Evolutionary conservation across 1,140 invertebrate species (phyloP), one percentile per base, ranked within the genome.

Genomic region (Heterodera schachtii): DNA sequence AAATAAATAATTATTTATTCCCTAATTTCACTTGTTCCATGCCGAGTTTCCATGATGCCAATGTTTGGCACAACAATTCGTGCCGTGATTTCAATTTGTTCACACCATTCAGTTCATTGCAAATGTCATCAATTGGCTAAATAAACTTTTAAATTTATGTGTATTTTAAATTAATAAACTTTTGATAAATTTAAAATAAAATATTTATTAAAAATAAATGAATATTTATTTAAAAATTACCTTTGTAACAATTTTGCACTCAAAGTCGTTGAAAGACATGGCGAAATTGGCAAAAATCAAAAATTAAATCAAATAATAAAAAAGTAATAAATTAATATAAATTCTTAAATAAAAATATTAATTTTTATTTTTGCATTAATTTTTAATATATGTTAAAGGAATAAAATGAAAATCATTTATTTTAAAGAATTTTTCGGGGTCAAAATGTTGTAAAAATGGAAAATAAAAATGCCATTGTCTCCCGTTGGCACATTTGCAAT

Each of bases 21-120:
- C 6, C 6, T 2, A 52, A 52, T 13, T 67, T 60, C 0, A 80
- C 79, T 57, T 81, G 79, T 80, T 81, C 80, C 47, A 81, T 52
- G 52, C 44, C 43, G 7, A 43, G 66, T 60, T 52, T n/a, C 79
- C 79, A 81, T 46, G 44, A 66, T 19, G 73, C 80, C 44, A 81
- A 80, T 13, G 79, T 79, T 11, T 80, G 73, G 80, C 79, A 81
- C 44, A 81, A 16, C 74, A 64, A n/a, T 41, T 81, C 79, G 52
- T 81, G 79, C 57, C 78, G 76, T 3, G 66, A 43, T 21, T 79
- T 43, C 16, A 81, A 81, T 46, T 77, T 52, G 64, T 80, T 80
- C 19, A 82, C 49, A n/a, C 78, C 16, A 41, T 80, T 49, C 75
- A 81, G 21, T 73, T 81, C 79, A 43, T 49, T 46, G n/a, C 75